These are phyloP conservation scores for Drosophila monieri DNA, from an alignment of 2,888 invertebrate species.

Conservation along the genomic window DNA sequence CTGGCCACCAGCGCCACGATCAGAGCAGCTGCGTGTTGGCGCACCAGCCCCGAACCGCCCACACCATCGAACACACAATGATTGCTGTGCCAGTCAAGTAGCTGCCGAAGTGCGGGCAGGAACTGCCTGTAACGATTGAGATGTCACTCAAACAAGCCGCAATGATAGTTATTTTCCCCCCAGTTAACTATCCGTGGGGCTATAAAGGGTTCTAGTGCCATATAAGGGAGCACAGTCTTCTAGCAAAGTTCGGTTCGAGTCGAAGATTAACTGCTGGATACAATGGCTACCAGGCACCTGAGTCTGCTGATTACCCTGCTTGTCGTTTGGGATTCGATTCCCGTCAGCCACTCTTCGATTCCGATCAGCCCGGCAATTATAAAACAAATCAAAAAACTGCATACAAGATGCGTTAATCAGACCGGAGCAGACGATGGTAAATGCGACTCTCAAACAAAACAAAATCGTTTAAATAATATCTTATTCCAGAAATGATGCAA, in stretches of 20 bases:
- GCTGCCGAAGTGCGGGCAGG: slow-evolving; percentile 81
- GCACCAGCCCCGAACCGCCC: slow-evolving; percentile 81
- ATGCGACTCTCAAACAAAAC: background rate
- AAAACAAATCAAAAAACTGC: slow-evolving; percentile 72
- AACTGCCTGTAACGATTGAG: slow-evolving; percentile 74
- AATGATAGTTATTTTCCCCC: slow-evolving; percentile 46
- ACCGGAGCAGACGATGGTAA: slow-evolving; percentile 76
- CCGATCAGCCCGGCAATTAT: slow-evolving; percentile 74
- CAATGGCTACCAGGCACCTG: slow-evolving; percentile 13
- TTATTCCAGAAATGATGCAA: slow-evolving; percentile 53
- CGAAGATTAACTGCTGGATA: background rate
- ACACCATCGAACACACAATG: slow-evolving; percentile 78
- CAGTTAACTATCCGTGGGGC: slow-evolving; percentile 3
- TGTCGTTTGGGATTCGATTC: slow-evolving; percentile 6
- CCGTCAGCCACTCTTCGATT: slow-evolving; percentile 42
- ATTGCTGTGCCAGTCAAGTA: slow-evolving; percentile 83
- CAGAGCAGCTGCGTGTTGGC: slow-evolving; percentile 83
- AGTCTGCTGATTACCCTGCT: slow-evolving; percentile 8
- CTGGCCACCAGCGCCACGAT: slow-evolving; percentile 76
- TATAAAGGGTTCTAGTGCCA: slow-evolving; percentile 39
- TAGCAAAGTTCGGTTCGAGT: slow-evolving; percentile 40
- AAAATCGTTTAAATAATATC: background rate
- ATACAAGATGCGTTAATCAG: slow-evolving; percentile 71
- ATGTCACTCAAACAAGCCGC: slow-evolving; percentile 20
- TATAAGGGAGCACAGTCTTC: slow-evolving; percentile 9